Conservation (phyloP, 2,888 invertebrate species). For the Tetragnatha montana region DNA sequence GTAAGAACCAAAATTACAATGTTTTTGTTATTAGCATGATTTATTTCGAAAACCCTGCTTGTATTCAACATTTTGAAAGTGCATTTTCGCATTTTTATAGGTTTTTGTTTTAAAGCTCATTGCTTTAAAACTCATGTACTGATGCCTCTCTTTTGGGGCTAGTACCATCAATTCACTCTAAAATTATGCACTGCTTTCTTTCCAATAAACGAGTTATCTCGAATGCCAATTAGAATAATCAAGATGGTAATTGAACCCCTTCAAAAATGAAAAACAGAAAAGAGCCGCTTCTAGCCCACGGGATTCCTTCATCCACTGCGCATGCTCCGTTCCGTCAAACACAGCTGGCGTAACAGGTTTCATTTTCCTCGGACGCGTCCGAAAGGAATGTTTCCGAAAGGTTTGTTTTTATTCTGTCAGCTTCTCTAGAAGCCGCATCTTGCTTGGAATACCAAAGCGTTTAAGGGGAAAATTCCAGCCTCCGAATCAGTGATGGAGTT, state of each 20-base stretch:
- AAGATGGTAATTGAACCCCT: slow-evolving; percentile 23
- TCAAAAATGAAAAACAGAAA: slow-evolving; percentile 17
- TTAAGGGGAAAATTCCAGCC: background rate
- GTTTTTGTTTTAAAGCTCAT: too few relatives aligned
- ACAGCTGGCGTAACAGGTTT: slow-evolving; percentile 68
- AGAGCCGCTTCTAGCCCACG: slow-evolving; percentile 19
- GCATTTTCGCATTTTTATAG: too few relatives aligned
- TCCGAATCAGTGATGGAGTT: background rate
- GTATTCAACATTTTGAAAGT: too few relatives aligned
- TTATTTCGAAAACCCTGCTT: too few relatives aligned
- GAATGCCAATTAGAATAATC: background rate
- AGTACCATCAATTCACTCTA: too few relatives aligned
- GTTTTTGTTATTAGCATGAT: too few relatives aligned
- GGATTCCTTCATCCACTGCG: slow-evolving; percentile 48
- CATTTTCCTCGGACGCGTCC: slow-evolving; percentile 30
- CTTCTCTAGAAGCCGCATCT: background rate
- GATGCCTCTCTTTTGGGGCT: too few relatives aligned
- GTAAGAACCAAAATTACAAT: too few relatives aligned
- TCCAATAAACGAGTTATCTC: slow-evolving; percentile 8
- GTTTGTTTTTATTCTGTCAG: slow-evolving; percentile 28
- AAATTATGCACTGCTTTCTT: background rate
- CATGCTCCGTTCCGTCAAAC: slow-evolving; percentile 49
- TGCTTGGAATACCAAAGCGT: background rate
- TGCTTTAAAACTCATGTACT: too few relatives aligned
- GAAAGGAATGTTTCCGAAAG: slow-evolving; percentile 32